These are phyloP conservation scores for Dolichoris vasculosae DNA, from an alignment of 1,140 invertebrate species.

Conservation along the genomic window DNA sequence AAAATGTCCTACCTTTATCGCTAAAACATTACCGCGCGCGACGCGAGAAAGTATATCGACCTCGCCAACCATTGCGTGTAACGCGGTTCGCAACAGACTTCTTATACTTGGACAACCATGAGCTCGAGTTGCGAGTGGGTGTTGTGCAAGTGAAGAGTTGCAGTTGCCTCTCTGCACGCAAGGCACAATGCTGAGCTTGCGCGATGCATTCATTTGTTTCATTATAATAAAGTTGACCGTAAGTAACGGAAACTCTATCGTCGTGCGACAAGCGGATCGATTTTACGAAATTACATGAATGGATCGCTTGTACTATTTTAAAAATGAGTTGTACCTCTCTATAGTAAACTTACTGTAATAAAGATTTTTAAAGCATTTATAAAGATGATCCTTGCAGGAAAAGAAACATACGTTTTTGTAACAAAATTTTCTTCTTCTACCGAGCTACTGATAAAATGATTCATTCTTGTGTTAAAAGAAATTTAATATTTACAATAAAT, in stretches of 20 bases:
- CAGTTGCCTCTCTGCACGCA: background rate
- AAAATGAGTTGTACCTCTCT: background rate
- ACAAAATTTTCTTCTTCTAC: no score
- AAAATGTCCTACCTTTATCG: background rate
- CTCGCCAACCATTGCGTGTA: background rate
- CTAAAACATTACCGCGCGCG: background rate
- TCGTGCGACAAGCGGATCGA: constrained; percentile 4
- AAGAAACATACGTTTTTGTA: no score
- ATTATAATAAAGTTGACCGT: background rate
- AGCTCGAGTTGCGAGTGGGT: background rate
- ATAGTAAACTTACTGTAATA: background rate
- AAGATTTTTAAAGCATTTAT: no score
- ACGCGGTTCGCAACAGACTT: background rate
- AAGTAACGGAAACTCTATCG: background rate
- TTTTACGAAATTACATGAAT: background rate
- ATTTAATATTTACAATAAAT: no score
- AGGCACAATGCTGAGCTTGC: background rate
- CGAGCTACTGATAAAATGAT: no score
- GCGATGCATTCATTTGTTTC: background rate
- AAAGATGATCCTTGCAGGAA: no score
- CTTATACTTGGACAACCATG: background rate
- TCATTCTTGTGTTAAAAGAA: no score
- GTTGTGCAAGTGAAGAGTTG: background rate
- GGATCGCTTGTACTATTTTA: background rate
- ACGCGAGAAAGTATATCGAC: background rate